phyloP scores from a whole-genome alignment of 2,797 vertebrate species.

The Rhynchonycteris naso region DNA sequence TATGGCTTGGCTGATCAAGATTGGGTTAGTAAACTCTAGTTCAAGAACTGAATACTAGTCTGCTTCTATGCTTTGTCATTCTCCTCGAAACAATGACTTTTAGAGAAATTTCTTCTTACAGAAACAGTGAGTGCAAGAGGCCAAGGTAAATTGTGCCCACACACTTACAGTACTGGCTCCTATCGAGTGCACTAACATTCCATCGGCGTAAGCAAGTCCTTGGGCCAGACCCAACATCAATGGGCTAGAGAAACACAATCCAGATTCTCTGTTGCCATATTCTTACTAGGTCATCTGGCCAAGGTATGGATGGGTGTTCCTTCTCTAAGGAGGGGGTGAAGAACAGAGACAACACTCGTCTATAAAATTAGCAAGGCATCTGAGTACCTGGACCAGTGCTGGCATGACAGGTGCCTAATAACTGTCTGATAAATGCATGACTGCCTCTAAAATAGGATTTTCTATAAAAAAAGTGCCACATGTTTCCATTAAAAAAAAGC shows the following conservation, averaged over 20 bases:
- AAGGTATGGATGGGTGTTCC: not conserved
- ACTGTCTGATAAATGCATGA: not conserved
- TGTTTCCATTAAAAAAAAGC: too few relatives aligned
- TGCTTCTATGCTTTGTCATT: not conserved
- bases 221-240: not conserved
- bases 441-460: slow-evolving; percentile 1
- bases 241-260: not conserved
- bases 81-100: not conserved
- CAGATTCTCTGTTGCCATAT: not conserved
- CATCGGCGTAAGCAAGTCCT: not conserved
- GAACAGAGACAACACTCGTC: not conserved
- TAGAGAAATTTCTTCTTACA: not conserved
- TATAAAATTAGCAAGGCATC: not conserved
- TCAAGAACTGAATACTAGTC: not conserved
- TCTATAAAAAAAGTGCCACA: not conserved
- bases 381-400: not conserved
- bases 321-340: not conserved
- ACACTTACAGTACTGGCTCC: not conserved
- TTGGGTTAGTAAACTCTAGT: not conserved
- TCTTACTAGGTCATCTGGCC: not conserved
- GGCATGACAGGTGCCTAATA: not conserved
- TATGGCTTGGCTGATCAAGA: not conserved
- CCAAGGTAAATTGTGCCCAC: not conserved
- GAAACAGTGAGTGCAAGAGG: not conserved
- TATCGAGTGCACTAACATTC: not conserved